phyloP scores from a whole-genome alignment of 2,113 vertebrate genomes.

The Oreotrochilus melanogaster region DNA sequence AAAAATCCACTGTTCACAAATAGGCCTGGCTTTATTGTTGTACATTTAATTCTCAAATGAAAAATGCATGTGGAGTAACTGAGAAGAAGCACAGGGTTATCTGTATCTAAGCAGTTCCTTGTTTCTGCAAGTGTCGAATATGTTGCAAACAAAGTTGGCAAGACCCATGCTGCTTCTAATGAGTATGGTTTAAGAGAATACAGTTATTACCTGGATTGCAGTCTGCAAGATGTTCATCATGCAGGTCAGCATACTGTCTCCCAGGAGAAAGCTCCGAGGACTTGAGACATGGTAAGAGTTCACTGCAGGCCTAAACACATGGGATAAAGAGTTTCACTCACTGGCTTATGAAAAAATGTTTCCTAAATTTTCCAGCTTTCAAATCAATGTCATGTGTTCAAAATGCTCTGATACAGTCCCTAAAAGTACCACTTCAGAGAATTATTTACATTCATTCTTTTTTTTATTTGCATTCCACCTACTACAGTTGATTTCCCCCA shows the following conservation, averaged over 20 bases:
- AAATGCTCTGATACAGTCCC: not conserved
- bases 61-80: not conserved
- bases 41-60: not conserved
- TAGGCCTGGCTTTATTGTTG: not conserved
- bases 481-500: not conserved
- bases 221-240: not conserved
- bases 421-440: not conserved
- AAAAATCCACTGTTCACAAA: not conserved
- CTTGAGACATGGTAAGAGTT: not conserved
- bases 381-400: not conserved
- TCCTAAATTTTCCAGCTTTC: not conserved
- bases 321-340: not conserved
- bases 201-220: not conserved
- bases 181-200: not conserved
- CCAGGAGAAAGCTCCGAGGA: not conserved
- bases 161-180: not conserved
- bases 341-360: not conserved
- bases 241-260: not conserved
- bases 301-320: not conserved
- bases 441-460: not conserved
- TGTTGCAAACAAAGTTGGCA: not conserved
- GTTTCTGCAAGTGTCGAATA: not conserved
- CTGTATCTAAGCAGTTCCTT: not conserved
- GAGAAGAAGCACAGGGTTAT: not conserved
- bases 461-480: not conserved